Evolutionary conservation across 2,888 invertebrate genomes (phyloP).

Genomic region (Octodonta nipae): DNA sequence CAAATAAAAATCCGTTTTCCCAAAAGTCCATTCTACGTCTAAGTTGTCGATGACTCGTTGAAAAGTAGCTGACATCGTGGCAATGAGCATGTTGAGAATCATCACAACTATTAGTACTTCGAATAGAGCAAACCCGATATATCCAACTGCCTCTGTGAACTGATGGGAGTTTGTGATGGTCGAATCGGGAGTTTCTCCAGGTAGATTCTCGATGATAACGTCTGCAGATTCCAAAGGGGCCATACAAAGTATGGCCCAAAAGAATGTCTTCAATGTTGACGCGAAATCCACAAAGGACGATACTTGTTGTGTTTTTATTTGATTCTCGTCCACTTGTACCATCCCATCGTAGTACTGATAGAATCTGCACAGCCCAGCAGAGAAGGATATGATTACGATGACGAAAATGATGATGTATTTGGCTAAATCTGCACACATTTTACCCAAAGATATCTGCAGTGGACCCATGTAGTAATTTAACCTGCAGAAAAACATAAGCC

Average conservation of each 20-base stretch:
- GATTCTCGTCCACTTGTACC: constrained; percentile 36
- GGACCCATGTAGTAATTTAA: constrained; percentile 52
- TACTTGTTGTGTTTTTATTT: constrained; percentile 44
- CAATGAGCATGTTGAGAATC: constrained; percentile 63
- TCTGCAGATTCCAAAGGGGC: constrained; percentile 50
- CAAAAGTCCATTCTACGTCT: constrained; percentile 65
- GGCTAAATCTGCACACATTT: constrained; percentile 53
- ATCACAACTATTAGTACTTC: constrained; percentile 60
- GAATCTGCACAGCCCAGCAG: constrained; percentile 45
- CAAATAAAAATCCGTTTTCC: constrained; percentile 58
- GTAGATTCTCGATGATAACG: constrained; percentile 49
- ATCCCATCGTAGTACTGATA: constrained; percentile 52
- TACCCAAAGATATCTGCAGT: constrained; percentile 50
- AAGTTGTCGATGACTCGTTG: constrained; percentile 55
- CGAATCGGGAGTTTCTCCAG: constrained; percentile 36
- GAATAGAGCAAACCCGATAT: constrained; percentile 52
- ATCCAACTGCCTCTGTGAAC: constrained; percentile 54
- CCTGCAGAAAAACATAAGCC: constrained; percentile 49
- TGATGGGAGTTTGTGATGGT: constrained; percentile 42
- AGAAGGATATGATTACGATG: constrained; percentile 46
- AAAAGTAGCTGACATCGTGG: constrained; percentile 67
- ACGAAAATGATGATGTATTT: constrained; percentile 49
- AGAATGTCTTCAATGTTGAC: constrained; percentile 49
- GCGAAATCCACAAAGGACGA: constrained; percentile 46
- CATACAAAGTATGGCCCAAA: constrained; percentile 60